These are phyloP conservation scores for Parelbella ahira DNA, from an alignment of 2,888 invertebrate species.

Conservation along the genomic window DNA sequence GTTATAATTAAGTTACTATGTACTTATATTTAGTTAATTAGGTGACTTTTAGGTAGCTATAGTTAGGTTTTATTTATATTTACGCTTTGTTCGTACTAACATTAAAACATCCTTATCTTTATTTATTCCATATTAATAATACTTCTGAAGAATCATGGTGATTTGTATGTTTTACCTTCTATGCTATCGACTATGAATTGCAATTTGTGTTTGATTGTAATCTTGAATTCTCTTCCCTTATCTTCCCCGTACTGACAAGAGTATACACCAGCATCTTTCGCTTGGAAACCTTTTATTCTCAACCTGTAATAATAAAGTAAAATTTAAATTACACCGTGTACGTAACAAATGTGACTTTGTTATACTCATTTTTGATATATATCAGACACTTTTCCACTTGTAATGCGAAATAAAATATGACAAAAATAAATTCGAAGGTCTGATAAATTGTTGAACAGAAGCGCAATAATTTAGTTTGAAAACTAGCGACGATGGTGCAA, in stretches of 20 bases:
- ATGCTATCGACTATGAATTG: conserved; percentile 42
- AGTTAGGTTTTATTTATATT: too few relatives aligned
- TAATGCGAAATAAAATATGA: not conserved
- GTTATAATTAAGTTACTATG: too few relatives aligned
- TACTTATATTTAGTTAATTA: too few relatives aligned
- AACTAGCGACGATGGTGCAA: conserved; percentile 3
- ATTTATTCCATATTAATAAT: too few relatives aligned
- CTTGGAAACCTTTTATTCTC: conserved; percentile 66
- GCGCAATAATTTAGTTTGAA: conserved; percentile 8
- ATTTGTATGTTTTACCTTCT: conserved; percentile 48
- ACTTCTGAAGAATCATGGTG: too few relatives aligned
- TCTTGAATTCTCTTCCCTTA: conserved; percentile 45
- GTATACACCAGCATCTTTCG: conserved; percentile 71
- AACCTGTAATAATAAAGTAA: conserved; percentile 49
- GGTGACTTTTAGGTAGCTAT: too few relatives aligned
- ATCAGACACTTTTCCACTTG: not conserved
- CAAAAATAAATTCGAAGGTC: not conserved
- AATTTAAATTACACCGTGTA: too few relatives aligned
- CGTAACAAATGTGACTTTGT: too few relatives aligned
- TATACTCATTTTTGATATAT: not conserved
- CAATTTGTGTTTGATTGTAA: conserved; percentile 49
- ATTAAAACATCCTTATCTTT: too few relatives aligned
- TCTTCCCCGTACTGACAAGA: conserved; percentile 60
- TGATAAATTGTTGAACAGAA: conserved; percentile 1
- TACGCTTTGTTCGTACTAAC: too few relatives aligned